Percentiles rank a stretch among this genome's conserved stretches.
phyloP scores from a whole-genome alignment of 2,113 vertebrate species.

The Rousettus leschenaultii region DNA sequence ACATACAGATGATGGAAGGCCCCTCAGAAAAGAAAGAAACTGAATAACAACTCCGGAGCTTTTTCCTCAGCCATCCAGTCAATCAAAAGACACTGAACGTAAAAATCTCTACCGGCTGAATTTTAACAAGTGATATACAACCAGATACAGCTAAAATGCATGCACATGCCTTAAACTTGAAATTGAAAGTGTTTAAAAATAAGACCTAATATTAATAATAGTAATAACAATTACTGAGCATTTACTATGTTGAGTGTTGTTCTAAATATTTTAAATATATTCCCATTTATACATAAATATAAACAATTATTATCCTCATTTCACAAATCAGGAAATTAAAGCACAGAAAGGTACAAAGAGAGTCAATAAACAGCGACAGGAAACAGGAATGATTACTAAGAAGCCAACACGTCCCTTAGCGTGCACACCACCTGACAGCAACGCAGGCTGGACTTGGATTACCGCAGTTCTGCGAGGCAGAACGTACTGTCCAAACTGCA shows the following conservation, averaged over 20 bases:
- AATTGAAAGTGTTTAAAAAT: not conserved
- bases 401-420: not conserved
- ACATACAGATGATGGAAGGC: not conserved
- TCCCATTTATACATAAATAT: not conserved
- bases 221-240: not conserved
- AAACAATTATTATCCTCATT: not conserved
- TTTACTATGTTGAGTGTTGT: not conserved
- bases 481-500: slow-evolving; percentile 48
- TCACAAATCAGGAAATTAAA: slow-evolving; percentile 42
- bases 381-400: slow-evolving; percentile 9
- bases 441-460: not conserved
- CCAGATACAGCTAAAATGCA: not conserved
- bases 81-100: not conserved
- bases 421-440: not conserved
- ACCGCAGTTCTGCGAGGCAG: not conserved
- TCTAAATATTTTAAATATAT: not conserved
- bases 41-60: not conserved
- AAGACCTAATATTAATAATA: not conserved
- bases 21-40: not conserved
- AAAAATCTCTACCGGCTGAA: not conserved
- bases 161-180: not conserved
- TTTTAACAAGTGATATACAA: not conserved
- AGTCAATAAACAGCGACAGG: not conserved
- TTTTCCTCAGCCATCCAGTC: not conserved
- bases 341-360: not conserved